A percentile compares a stretch with the other conserved stretches of the same genome.
Conservation (phyloP, 1,140 invertebrate genomes). For the Macrostomum lignano region DNA sequence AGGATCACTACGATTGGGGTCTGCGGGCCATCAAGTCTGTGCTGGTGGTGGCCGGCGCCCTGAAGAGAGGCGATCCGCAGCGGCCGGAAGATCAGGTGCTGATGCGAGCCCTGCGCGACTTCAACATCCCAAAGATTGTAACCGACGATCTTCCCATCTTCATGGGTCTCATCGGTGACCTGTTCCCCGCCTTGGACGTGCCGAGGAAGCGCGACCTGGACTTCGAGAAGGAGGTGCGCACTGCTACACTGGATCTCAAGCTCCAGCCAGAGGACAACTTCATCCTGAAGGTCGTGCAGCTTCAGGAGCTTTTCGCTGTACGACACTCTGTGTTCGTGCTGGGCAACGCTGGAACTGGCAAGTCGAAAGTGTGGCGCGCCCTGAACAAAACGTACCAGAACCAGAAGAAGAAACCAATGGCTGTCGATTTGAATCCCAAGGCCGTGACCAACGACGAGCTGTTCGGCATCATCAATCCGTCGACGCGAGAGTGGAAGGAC, state of each 20-base stretch:
- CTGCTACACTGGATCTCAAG: slow-evolving; percentile 55
- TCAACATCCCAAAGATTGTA: slow-evolving; percentile 81
- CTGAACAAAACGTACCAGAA: slow-evolving; percentile 63
- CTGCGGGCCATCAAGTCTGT: slow-evolving; percentile 78
- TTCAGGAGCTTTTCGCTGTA: slow-evolving; percentile 72
- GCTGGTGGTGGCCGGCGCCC: slow-evolving; percentile 64
- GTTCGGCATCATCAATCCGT: slow-evolving; percentile 85
- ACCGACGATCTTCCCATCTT: slow-evolving; percentile 78
- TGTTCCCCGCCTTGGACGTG: slow-evolving; percentile 80
- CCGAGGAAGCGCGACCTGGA: slow-evolving; percentile 45
- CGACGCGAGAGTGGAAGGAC: slow-evolving; percentile 87
- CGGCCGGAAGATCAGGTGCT: slow-evolving; percentile 71
- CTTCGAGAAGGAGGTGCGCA: slow-evolving; percentile 55
- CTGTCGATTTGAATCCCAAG: slow-evolving; percentile 73
- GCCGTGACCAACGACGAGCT: slow-evolving; percentile 84
- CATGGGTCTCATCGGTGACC: slow-evolving; percentile 75
- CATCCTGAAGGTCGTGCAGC: slow-evolving; percentile 54
- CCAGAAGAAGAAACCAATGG: slow-evolving; percentile 55
- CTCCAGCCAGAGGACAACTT: slow-evolving; percentile 72
- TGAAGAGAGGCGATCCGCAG: slow-evolving; percentile 60
- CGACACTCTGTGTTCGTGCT: slow-evolving; percentile 82
- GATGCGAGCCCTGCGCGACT: slow-evolving; percentile 80
- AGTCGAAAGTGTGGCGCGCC: slow-evolving; percentile 78
- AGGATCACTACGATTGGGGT: slow-evolving; percentile 91
- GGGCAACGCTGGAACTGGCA: slow-evolving; percentile 69